Conservation (phyloP, 2,888 invertebrate genomes). For the Brachypalpus laphriformis region DNA sequence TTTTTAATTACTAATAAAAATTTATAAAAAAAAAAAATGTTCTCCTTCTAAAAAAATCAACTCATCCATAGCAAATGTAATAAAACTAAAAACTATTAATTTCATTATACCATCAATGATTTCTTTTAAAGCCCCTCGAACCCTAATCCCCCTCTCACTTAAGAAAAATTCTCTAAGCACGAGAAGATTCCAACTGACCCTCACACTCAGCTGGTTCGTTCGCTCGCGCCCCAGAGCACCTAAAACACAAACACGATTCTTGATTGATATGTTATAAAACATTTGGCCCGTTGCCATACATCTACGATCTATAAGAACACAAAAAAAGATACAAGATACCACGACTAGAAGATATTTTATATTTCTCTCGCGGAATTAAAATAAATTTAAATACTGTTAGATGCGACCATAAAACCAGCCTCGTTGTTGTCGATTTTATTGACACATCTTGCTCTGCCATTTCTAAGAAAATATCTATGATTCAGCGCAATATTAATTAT, state of each 20-base stretch:
- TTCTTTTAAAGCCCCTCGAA: neutral
- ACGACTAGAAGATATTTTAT: slow-evolving; percentile 26
- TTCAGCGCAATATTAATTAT: slow-evolving; percentile 30
- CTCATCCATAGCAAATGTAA: slow-evolving; percentile 6
- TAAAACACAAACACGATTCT: slow-evolving; percentile 37
- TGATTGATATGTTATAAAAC: slow-evolving; percentile 62
- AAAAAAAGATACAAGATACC: neutral
- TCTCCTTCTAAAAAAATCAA: neutral
- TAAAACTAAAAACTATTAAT: slow-evolving; percentile 22
- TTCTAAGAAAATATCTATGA: slow-evolving; percentile 13
- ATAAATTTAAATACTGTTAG: slow-evolving; percentile 44
- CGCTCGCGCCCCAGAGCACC: slow-evolving; percentile 21
- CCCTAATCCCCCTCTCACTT: neutral
- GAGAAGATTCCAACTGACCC: slow-evolving; percentile 1
- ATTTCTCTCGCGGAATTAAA: slow-evolving; percentile 21
- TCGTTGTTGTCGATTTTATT: slow-evolving; percentile 41
- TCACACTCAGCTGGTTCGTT: slow-evolving; percentile 8
- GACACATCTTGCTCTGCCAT: slow-evolving; percentile 35
- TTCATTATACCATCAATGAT: neutral
- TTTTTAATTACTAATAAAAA: slow-evolving; percentile 31
- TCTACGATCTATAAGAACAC: slow-evolving; percentile 2
- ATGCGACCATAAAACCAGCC: slow-evolving; percentile 20
- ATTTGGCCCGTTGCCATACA: slow-evolving; percentile 62
- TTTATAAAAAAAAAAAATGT: slow-evolving; percentile 1
- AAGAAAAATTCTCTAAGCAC: neutral